A percentile compares a stretch with the other conserved stretches of the same genome.
Evolutionary conservation across 2,113 vertebrate genomes (phyloP).

Genomic region (Oxyura jamaicensis): DNA sequence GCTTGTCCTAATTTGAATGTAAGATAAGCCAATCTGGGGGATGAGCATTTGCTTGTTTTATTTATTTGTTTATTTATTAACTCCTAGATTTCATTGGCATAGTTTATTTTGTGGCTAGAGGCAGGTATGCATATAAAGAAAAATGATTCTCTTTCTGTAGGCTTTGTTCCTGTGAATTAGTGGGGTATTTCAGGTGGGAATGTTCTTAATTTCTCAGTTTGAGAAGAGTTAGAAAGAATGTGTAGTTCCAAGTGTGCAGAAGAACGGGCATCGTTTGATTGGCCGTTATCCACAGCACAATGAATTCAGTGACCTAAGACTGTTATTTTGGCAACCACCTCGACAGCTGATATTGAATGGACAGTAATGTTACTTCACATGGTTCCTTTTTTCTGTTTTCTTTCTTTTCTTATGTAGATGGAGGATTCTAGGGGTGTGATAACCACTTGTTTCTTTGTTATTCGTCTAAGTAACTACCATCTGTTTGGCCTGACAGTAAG

Average conservation of each 20-base stretch:
- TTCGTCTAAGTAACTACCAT: neutral
- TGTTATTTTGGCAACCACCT: neutral
- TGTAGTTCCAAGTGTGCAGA: neutral
- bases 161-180: constrained; percentile 12
- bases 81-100: neutral
- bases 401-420: neutral
- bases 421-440: neutral
- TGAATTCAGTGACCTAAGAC: neutral
- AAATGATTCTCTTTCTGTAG: neutral
- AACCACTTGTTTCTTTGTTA: neutral
- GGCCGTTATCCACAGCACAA: neutral
- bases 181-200: neutral
- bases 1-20: neutral
- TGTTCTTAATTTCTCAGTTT: neutral
- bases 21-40: neutral
- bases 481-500: neutral
- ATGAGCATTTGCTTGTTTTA: neutral
- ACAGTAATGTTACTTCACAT: neutral
- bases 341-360: neutral
- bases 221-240: neutral
- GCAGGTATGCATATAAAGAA: neutral
- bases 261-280: neutral
- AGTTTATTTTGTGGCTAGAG: neutral
- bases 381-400: neutral
- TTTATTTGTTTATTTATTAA: neutral